These are phyloP conservation scores for Dendrocincla tyrannina DNA, from an alignment of 2,797 vertebrate genomes.

Conservation along the genomic window DNA sequence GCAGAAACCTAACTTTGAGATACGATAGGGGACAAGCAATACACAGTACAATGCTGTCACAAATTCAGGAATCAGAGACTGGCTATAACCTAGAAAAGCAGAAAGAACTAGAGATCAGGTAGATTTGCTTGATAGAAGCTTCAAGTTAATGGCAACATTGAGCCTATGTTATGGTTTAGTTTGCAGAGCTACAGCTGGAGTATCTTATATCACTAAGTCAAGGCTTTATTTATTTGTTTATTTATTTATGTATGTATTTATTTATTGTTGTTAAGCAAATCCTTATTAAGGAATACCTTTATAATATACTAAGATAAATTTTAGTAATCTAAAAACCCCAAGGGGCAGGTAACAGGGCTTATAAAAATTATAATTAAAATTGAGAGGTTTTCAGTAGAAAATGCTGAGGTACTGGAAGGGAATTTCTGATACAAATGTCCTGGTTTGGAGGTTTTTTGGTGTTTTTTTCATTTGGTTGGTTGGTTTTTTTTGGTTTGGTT, in stretches of 20 bases:
- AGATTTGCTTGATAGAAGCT: not conserved
- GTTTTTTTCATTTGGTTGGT: too few species aligned
- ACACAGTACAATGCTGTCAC: not conserved
- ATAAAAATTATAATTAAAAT: not conserved
- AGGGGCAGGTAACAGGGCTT: not conserved
- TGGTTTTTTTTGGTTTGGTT: too few species aligned
- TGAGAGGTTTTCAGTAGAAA: not conserved
- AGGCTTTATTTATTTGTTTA: not conserved
- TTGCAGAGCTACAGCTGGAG: not conserved
- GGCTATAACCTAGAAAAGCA: not conserved
- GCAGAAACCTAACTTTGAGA: not conserved
- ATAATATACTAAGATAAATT: not conserved
- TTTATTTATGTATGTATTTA: not conserved
- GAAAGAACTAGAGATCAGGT: not conserved
- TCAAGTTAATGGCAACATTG: not conserved
- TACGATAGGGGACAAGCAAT: not conserved
- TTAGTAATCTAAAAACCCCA: not conserved
- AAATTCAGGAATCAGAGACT: not conserved
- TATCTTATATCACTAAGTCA: not conserved
- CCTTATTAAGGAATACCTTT: not conserved
- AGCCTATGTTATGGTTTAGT: not conserved
- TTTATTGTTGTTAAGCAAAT: not conserved
- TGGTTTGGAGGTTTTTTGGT: too few species aligned
- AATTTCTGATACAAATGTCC: not conserved
- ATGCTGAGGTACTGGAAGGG: not conserved